phyloP scores from a whole-genome alignment of 2,113 vertebrate genomes.

The Catharus bicknelli region DNA sequence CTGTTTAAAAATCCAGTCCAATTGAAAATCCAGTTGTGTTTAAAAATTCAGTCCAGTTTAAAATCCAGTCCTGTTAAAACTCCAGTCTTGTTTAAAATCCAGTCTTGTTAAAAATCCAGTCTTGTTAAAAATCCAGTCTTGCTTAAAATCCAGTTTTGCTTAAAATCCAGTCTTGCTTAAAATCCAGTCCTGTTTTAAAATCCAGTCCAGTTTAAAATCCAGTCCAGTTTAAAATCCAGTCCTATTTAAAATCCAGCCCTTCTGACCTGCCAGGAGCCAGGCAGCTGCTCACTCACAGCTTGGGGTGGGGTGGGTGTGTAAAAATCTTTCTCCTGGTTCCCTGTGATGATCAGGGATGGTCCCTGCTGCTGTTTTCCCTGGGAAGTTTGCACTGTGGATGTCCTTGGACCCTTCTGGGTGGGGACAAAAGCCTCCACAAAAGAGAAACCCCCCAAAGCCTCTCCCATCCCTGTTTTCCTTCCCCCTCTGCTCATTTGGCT shows the following conservation, averaged over 20 bases:
- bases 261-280: not conserved
- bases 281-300: accelerated
- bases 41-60: too few relatives aligned
- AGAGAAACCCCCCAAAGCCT: accelerated
- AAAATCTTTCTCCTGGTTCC: not conserved
- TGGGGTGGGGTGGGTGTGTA: not conserved
- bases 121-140: too few relatives aligned
- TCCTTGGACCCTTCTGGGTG: not conserved
- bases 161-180: too few relatives aligned
- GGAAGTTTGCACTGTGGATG: accelerated
- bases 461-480: not conserved
- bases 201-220: too few relatives aligned
- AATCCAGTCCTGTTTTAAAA: too few relatives aligned
- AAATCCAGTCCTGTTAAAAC: too few relatives aligned
- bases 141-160: too few relatives aligned
- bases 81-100: too few relatives aligned
- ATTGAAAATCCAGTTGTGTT: too few relatives aligned
- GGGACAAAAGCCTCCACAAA: not conserved
- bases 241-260: not conserved
- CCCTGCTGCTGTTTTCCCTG: accelerated
- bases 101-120: too few relatives aligned
- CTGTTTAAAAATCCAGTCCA: too few relatives aligned
- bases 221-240: too few relatives aligned
- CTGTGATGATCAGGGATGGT: accelerated
- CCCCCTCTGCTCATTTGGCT: accelerated